Evolutionary conservation across 2,888 invertebrate genomes (phyloP).

Genomic region (Rotaria magnacalcarata): DNA sequence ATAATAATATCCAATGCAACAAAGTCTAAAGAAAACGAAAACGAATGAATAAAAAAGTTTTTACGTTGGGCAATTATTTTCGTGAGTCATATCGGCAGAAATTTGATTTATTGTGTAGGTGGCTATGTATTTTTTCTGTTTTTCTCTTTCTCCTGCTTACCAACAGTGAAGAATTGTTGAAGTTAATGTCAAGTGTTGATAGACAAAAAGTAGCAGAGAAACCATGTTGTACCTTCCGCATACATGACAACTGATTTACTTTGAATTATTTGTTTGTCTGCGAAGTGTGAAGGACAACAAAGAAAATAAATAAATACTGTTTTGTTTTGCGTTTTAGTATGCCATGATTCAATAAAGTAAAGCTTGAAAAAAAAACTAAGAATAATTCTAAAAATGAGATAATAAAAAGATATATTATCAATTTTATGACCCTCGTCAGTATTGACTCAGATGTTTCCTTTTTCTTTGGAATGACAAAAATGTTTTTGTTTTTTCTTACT

Average conservation of each 20-base stretch:
- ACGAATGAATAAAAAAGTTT: background rate
- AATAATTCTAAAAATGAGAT: background rate
- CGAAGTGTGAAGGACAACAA: background rate
- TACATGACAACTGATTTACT: background rate
- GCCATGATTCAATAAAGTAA: background rate
- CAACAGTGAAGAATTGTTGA: background rate
- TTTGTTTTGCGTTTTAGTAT: background rate
- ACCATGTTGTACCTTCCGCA: background rate
- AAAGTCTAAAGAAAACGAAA: background rate
- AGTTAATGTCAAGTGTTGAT: background rate
- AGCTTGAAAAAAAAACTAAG: no score
- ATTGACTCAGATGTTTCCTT: background rate
- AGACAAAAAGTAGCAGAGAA: background rate
- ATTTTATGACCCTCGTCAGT: background rate
- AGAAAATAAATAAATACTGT: background rate
- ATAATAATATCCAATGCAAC: background rate
- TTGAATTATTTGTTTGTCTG: background rate
- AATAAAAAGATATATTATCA: background rate
- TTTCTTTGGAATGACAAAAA: constrained; percentile 11
- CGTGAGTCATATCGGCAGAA: background rate
- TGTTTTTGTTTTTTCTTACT: background rate
- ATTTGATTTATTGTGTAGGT: background rate
- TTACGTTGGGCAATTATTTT: background rate
- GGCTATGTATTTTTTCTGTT: background rate
- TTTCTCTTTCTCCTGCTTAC: background rate